Percentiles rank a stretch among this genome's conserved stretches.
phyloP scores from a whole-genome alignment of 2,888 invertebrate genomes.

The Chaetogeoica ovagalla region DNA sequence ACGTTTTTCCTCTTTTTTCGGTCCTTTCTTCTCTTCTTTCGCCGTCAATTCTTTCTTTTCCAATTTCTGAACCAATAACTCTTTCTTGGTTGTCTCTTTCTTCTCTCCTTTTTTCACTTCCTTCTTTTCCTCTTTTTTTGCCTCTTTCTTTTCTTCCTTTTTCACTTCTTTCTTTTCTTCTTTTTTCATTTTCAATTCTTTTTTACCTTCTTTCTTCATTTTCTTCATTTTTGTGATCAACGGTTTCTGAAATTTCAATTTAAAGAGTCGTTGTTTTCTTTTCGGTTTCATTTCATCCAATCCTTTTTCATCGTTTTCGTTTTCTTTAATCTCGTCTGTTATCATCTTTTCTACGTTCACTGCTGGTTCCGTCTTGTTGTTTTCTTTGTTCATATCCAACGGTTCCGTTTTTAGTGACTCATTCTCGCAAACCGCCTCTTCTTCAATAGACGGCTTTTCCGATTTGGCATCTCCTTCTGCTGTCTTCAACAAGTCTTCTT shows the following conservation, averaged over 20 bases:
- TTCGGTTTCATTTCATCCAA: constrained; percentile 6
- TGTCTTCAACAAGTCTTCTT: background rate
- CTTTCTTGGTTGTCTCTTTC: constrained; percentile 33
- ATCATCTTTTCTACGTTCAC: background rate
- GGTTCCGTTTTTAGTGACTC: background rate
- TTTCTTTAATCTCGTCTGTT: background rate
- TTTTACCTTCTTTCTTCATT: constrained; percentile 25
- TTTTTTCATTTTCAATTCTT: constrained; percentile 36
- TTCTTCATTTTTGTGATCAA: constrained; percentile 21
- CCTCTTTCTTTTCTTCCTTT: constrained; percentile 14
- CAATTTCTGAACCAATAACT: constrained; percentile 1
- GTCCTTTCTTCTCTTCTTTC: constrained; percentile 45
- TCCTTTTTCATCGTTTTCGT: constrained; percentile 1
- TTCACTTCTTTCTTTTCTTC: constrained; percentile 32
- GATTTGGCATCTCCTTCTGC: background rate
- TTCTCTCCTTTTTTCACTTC: constrained; percentile 34
- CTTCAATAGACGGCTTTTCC: background rate
- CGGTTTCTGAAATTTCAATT: constrained; percentile 20
- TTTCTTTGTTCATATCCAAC: constrained; percentile 24
- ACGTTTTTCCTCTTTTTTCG: constrained; percentile 27
- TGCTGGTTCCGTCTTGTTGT: constrained; percentile 27
- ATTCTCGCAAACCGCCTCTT: background rate
- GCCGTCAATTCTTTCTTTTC: constrained; percentile 23
- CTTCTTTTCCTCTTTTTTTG: constrained; percentile 36
- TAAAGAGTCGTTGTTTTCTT: constrained; percentile 13